Evolutionary conservation across 2,888 invertebrate species (phyloP).

Genomic region (Agriopis leucophaearia): DNA sequence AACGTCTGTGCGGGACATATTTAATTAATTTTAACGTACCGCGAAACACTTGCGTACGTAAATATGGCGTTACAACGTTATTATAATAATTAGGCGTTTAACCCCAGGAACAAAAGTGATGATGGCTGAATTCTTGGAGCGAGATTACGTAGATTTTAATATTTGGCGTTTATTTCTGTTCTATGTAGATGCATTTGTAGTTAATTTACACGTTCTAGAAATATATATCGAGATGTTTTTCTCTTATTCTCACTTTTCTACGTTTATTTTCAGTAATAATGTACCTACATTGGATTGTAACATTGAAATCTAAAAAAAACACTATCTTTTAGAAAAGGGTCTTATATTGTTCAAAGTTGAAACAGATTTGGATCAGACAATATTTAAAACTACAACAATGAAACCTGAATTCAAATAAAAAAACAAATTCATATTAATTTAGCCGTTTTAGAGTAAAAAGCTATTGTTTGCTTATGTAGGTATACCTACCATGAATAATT

Average conservation of each 20-base stretch:
- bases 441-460: too few species aligned
- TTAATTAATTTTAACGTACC: conserved; percentile 73
- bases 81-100: conserved; percentile 50
- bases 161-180: not conserved
- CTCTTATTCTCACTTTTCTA: not conserved
- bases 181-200: not conserved
- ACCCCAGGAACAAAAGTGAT: conserved; percentile 32
- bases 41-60: conserved; percentile 52
- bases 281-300: too few species aligned
- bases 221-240: not conserved
- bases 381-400: too few species aligned
- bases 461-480: too few species aligned
- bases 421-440: too few species aligned
- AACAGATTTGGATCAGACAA: too few species aligned
- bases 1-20: conserved; percentile 68
- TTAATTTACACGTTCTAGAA: not conserved
- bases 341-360: too few species aligned
- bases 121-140: conserved; percentile 23
- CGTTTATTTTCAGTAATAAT: not conserved
- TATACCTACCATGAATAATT: too few species aligned
- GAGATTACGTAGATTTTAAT: not conserved
- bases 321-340: too few species aligned
- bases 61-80: conserved; percentile 45
- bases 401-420: too few species aligned
- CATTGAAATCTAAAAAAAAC: too few species aligned